phyloP scores from a whole-genome alignment of 2,888 invertebrate genomes.

The Opisthograptis luteolata region DNA sequence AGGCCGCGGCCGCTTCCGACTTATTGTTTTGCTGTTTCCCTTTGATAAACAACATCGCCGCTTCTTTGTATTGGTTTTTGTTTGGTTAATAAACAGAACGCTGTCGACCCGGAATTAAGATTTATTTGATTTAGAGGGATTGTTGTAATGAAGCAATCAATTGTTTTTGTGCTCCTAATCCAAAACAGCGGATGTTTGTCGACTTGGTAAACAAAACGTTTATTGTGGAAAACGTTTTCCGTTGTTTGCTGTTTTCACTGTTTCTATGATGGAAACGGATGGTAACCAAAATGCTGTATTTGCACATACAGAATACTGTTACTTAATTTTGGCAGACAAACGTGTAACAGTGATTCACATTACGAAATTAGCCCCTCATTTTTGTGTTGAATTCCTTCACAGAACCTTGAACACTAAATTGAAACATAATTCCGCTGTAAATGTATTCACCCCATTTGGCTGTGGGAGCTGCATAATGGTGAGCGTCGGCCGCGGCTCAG shows the following conservation, averaged over 20 bases:
- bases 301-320: too few relatives aligned
- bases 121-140: conserved; percentile 39
- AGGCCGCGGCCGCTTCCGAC: conserved; percentile 43
- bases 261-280: conserved; percentile 2
- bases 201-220: conserved; percentile 15
- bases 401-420: conserved; percentile 9
- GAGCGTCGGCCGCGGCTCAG: conserved; percentile 22
- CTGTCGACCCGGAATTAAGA: conserved; percentile 38
- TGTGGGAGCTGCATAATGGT: conserved; percentile 30
- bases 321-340: too few relatives aligned
- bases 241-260: conserved; percentile 6
- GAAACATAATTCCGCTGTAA: conserved; percentile 26
- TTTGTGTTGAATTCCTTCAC: background rate
- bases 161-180: conserved; percentile 27
- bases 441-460: conserved; percentile 32
- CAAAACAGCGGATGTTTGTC: conserved; percentile 14
- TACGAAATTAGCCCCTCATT: background rate
- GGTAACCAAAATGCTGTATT: too few relatives aligned
- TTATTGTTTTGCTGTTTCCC: conserved; percentile 59
- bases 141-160: conserved; percentile 39
- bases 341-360: background rate
- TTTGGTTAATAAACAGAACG: conserved; percentile 37
- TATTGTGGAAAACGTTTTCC: conserved; percentile 8
- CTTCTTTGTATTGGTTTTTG: conserved; percentile 64
- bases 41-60: conserved; percentile 61